Evolutionary conservation across 2,888 invertebrate species (phyloP).

Genomic region (Euclidia mi): DNA sequence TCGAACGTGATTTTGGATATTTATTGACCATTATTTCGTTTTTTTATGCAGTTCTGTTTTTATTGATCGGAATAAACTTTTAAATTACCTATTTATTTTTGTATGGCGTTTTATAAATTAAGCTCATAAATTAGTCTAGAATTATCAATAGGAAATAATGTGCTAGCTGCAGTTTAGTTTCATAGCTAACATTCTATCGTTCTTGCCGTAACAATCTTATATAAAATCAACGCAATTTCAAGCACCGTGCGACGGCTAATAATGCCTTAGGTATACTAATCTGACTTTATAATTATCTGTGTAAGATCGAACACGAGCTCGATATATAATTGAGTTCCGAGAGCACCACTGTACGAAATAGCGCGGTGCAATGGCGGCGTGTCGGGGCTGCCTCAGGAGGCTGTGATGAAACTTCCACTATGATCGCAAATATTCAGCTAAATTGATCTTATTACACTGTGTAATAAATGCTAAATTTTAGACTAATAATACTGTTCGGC

Average conservation of each 20-base stretch:
- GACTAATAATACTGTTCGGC: slow-evolving; percentile 50
- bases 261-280: slow-evolving; percentile 54
- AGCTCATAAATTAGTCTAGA: slow-evolving; percentile 5
- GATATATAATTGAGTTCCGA: slow-evolving; percentile 13
- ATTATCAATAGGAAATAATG: slow-evolving; percentile 18
- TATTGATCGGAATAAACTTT: neutral
- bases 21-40: neutral
- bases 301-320: slow-evolving; percentile 48
- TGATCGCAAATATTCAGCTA: slow-evolving; percentile 60
- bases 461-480: slow-evolving; percentile 50
- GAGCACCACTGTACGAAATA: slow-evolving; percentile 28
- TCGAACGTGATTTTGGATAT: neutral
- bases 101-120: neutral
- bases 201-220: slow-evolving; percentile 50
- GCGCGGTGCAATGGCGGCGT: neutral
- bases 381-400: slow-evolving; percentile 34
- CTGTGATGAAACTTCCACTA: slow-evolving; percentile 60
- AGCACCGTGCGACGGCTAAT: slow-evolving; percentile 41
- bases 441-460: slow-evolving; percentile 61
- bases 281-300: slow-evolving; percentile 59
- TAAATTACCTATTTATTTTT: neutral
- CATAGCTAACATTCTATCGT: slow-evolving; percentile 41
- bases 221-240: slow-evolving; percentile 57
- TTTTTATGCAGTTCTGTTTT: too few relatives aligned
- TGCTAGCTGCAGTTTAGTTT: slow-evolving; percentile 16